phyloP scores from a whole-genome alignment of 2,797 vertebrate species.

The Percopsis omiscomaycus region DNA sequence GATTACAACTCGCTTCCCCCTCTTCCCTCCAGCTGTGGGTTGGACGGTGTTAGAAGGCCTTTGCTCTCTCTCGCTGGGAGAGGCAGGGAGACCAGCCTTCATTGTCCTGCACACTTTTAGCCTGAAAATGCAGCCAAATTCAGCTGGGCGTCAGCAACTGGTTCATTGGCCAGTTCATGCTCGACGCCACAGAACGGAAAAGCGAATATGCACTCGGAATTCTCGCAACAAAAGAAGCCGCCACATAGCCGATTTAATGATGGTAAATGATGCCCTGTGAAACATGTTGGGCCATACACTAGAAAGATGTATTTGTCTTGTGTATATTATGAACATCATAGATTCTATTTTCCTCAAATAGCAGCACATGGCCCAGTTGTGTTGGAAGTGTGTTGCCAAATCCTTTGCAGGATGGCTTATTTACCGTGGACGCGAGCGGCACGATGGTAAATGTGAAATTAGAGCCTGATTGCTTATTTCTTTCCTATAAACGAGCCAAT shows the following conservation, averaged over 20 bases:
- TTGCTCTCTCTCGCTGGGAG: constrained; percentile 45
- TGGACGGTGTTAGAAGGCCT: constrained; percentile 43
- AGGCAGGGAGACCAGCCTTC: constrained; percentile 52
- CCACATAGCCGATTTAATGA: constrained; percentile 18
- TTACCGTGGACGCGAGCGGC: constrained; percentile 14
- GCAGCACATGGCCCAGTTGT: too few relatives aligned
- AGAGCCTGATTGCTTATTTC: constrained; percentile 3
- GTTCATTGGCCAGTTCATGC: constrained; percentile 45
- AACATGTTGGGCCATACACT: constrained; percentile 12
- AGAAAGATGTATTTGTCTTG: neutral
- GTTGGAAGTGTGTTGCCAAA: constrained; percentile 17
- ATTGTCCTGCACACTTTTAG: constrained; percentile 59
- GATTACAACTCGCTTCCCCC: constrained; percentile 43
- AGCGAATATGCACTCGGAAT: constrained; percentile 21
- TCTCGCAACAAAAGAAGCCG: constrained; percentile 17
- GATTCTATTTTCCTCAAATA: too few relatives aligned
- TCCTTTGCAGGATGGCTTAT: constrained; percentile 9
- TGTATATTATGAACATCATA: too few relatives aligned
- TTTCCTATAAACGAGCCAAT: neutral
- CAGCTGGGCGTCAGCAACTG: constrained; percentile 23
- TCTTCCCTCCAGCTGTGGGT: constrained; percentile 52
- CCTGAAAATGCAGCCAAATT: constrained; percentile 67
- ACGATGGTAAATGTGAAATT: constrained; percentile 9
- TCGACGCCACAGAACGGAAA: constrained; percentile 4
- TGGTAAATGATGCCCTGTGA: constrained; percentile 6